phyloP scores from a whole-genome alignment of 2,888 invertebrate species.

The Cynaeus angustus region DNA sequence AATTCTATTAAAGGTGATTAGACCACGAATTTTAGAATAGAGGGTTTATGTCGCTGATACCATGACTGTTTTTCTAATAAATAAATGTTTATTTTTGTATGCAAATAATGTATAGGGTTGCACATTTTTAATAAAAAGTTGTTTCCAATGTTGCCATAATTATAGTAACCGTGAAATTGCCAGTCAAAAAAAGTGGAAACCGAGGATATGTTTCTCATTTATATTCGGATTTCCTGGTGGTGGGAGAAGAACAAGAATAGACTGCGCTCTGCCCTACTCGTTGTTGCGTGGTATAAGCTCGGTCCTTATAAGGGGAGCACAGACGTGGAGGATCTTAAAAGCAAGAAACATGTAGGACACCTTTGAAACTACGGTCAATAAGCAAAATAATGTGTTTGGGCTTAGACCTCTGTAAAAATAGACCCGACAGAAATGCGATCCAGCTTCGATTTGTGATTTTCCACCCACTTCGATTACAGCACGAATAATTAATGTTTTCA shows the following conservation, averaged over 20 bases:
- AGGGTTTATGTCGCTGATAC: constrained; percentile 2
- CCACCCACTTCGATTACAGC: no score
- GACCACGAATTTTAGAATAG: constrained; percentile 3
- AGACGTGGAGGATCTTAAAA: constrained; percentile 3
- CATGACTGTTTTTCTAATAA: constrained; percentile 15
- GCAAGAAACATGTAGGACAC: not conserved
- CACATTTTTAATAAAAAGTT: constrained; percentile 19
- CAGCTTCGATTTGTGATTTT: no score
- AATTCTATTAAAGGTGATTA: not conserved
- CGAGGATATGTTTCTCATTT: constrained; percentile 28
- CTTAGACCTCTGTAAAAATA: no score
- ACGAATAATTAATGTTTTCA: no score
- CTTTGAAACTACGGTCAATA: no score
- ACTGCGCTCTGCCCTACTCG: constrained; percentile 42
- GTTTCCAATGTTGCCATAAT: constrained; percentile 5
- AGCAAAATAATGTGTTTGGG: no score
- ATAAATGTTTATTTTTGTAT: constrained; percentile 32
- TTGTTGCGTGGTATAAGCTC: constrained; percentile 34
- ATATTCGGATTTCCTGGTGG: constrained; percentile 29
- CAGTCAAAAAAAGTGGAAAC: not conserved
- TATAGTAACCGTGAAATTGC: not conserved
- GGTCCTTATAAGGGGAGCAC: constrained; percentile 39
- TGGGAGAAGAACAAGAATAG: constrained; percentile 45
- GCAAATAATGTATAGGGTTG: constrained; percentile 9
- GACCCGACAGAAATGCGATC: no score